Conservation (phyloP, 2,888 invertebrate genomes). For the Spodoptera exigua region DNA sequence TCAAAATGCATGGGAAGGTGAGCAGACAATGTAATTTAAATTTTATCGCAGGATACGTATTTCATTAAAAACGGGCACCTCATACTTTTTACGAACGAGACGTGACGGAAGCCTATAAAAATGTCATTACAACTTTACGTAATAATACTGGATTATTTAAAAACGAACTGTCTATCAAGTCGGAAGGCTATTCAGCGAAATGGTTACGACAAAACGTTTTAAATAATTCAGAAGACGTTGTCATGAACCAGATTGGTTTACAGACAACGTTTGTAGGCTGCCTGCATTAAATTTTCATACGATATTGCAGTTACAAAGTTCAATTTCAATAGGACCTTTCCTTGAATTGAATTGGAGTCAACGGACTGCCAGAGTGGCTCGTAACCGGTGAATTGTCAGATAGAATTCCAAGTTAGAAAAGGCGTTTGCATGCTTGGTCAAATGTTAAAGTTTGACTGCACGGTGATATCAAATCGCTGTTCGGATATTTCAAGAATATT, state of each 20-base stretch:
- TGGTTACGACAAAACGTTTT: conserved; percentile 13
- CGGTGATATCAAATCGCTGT: conserved; percentile 7
- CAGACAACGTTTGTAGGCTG: conserved; percentile 16
- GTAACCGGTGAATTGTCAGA: conserved; percentile 15
- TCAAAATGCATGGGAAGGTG: conserved; percentile 32
- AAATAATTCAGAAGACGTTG: conserved; percentile 27
- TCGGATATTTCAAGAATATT: conserved; percentile 13
- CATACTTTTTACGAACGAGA: background rate
- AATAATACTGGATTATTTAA: conserved; percentile 9
- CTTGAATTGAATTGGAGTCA: conserved; percentile 32
- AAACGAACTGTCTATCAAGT: conserved; percentile 3
- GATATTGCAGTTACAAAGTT: conserved; percentile 41
- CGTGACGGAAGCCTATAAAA: conserved; percentile 8
- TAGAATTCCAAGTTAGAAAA: conserved; percentile 10
- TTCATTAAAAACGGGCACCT: conserved; percentile 10
- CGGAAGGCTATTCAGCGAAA: conserved; percentile 17
- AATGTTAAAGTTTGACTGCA: background rate
- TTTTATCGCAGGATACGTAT: conserved; percentile 18
- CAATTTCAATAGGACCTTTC: conserved; percentile 30
- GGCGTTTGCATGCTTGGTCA: conserved; percentile 14
- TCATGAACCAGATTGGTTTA: conserved; percentile 18
- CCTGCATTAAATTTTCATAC: conserved; percentile 26
- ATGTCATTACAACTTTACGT: conserved; percentile 5
- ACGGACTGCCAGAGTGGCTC: conserved; percentile 14
- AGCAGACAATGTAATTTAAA: conserved; percentile 23